phyloP scores from a whole-genome alignment of 2,888 invertebrate genomes.

The Entomobrya proxima region DNA sequence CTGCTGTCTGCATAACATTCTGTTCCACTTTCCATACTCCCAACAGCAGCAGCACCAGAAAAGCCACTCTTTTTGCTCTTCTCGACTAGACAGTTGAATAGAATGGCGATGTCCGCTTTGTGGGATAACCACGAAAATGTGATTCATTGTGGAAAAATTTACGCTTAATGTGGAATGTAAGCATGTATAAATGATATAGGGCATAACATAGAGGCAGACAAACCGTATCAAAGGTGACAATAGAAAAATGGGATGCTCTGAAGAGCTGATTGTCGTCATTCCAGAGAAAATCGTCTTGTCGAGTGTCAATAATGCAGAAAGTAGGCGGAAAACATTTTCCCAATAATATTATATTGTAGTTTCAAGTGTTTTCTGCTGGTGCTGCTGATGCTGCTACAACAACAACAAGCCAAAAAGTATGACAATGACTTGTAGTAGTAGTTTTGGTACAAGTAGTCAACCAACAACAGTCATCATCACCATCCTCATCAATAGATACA shows the following conservation, averaged over 20 bases:
- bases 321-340: conserved; percentile 44
- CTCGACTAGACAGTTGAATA: background rate
- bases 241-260: background rate
- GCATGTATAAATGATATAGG: background rate
- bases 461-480: background rate
- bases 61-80: background rate
- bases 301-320: conserved; percentile 53
- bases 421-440: conserved; percentile 37
- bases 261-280: conserved; percentile 43
- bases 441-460: background rate
- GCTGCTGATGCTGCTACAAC: too few relatives aligned
- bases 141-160: conserved; percentile 13
- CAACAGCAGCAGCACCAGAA: too few relatives aligned
- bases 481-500: background rate
- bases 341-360: conserved; percentile 43
- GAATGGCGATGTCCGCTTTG: background rate
- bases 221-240: background rate
- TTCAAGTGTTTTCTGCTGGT: conserved; percentile 42
- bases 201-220: background rate
- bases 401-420: conserved; percentile 7
- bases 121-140: conserved; percentile 1
- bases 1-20: too few relatives aligned
- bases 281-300: conserved; percentile 29
- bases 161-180: too few relatives aligned
- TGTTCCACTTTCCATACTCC: too few relatives aligned